Percentiles rank a stretch among this genome's conserved stretches.
phyloP scores from a whole-genome alignment of 2,888 invertebrate species.

The Colostygia pectinataria region DNA sequence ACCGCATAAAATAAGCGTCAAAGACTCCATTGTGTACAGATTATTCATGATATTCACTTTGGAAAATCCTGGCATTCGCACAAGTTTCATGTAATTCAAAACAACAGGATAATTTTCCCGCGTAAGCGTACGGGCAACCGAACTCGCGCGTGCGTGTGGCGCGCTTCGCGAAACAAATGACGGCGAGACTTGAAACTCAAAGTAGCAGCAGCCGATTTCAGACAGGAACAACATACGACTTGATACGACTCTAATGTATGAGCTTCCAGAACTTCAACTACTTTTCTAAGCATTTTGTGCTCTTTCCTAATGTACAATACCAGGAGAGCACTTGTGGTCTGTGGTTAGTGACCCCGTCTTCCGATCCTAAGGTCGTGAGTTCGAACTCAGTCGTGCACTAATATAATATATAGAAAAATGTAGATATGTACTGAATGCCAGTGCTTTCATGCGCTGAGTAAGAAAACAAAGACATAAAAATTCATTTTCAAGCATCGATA shows the following conservation, averaged over 20 bases:
- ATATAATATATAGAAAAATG: too few relatives aligned
- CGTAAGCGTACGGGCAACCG: slow-evolving; percentile 41
- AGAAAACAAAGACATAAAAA: too few relatives aligned
- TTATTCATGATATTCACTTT: slow-evolving; percentile 35
- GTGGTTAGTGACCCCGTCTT: too few relatives aligned
- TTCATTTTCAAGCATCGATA: too few relatives aligned
- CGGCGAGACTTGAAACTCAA: slow-evolving; percentile 34
- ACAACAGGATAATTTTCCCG: slow-evolving; percentile 50
- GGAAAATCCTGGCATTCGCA: slow-evolving; percentile 19
- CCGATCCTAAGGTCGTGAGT: too few relatives aligned
- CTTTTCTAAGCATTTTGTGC: too few relatives aligned
- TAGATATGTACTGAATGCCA: too few relatives aligned
- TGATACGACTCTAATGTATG: background rate
- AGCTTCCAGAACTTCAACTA: background rate
- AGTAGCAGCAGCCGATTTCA: slow-evolving; percentile 10
- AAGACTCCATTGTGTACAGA: slow-evolving; percentile 56
- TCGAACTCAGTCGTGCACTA: too few relatives aligned
- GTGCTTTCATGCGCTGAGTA: too few relatives aligned
- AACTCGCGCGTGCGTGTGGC: slow-evolving; percentile 65
- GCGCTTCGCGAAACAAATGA: slow-evolving; percentile 70
- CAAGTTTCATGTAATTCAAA: slow-evolving; percentile 47
- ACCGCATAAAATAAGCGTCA: slow-evolving; percentile 68
- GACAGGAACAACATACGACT: background rate
- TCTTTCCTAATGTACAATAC: too few relatives aligned
- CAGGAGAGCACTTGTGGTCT: too few relatives aligned